Base-by-base conservation (phyloP, 2,888 invertebrate species). In the Drosophila atroscutellata region DNA sequence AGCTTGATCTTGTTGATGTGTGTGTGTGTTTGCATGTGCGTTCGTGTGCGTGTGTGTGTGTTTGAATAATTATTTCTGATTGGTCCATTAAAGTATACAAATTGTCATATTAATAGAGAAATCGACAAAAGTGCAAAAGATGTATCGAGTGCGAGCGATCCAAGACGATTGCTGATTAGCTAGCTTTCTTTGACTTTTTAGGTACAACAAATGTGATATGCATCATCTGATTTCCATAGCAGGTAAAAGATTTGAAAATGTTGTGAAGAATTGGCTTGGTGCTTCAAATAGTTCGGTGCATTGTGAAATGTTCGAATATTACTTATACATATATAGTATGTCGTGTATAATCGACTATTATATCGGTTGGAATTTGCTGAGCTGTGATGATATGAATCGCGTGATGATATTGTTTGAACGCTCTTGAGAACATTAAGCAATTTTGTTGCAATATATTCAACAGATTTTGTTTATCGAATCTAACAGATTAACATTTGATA, bases 61-160 rank as follows among this genome's bases (percentile, higher is more conserved):
- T 62, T 66, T n/a, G 37, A 61, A 58, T 36, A 65, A 65, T 66
- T 65, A 42, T 45, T 71, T 45, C 57, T 69, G 42, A 55, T 89
- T 89, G 85, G 85, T 85, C 85, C 85, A 72, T 86, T 81, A 84
- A 75, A 69, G 71, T 81, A 80, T 73, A 79, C 64, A 64, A 79
- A 57, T 55, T 73, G 61, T 34, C 20, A 30, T 56, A 37, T 26
- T 30, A 42, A 62, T 72, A 39, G 58, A 58, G 45, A 54, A 60
- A 50, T 62, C 59, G 55, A 65, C 59, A 76, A 79, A 75, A 66
- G 58, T 78, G 58, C 70, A 55, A 65, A 61, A 60, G 69, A 59
- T 60, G 57, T 64, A 59, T 54, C 15, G 68, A 61, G 70, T 66
- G 78, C 83, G 76, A 58, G 61, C 66, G 71, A 61, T 75, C 66